These are phyloP conservation scores for Cetoscarus ocellatus DNA, from an alignment of 2,797 vertebrate species.

Conservation along the genomic window DNA sequence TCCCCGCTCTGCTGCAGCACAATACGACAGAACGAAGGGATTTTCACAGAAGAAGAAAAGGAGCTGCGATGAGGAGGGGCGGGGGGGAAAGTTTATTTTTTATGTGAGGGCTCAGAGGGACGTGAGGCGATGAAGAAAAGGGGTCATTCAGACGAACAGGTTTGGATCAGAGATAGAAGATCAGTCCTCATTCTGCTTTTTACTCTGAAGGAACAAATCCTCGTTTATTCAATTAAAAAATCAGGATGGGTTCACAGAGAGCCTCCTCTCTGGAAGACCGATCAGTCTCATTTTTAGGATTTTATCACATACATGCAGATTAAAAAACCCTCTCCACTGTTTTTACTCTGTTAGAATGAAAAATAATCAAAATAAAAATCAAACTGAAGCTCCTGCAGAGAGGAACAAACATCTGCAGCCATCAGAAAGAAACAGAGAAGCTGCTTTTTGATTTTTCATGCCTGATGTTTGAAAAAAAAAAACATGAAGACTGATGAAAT, in stretches of 20 bases:
- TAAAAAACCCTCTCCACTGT: neutral
- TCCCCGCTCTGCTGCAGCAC: slow-evolving; percentile 68
- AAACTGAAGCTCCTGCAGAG: neutral
- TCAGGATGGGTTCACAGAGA: too few relatives aligned
- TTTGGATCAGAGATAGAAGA: neutral
- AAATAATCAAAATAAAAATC: too few relatives aligned
- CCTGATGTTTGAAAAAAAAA: neutral
- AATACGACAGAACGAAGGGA: slow-evolving; percentile 79
- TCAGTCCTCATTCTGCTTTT: too few relatives aligned
- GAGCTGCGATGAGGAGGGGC: slow-evolving; percentile 13
- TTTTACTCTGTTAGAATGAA: neutral
- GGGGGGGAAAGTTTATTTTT: slow-evolving; percentile 41
- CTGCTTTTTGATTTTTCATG: neutral
- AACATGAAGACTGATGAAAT: neutral
- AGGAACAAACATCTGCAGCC: neutral
- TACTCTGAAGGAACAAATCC: too few relatives aligned
- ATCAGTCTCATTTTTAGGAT: too few relatives aligned
- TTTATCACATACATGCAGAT: neutral
- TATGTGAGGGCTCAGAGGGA: slow-evolving; percentile 20
- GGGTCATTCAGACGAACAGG: neutral
- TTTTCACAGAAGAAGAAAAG: slow-evolving; percentile 72
- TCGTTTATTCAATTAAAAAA: too few relatives aligned
- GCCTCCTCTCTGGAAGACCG: too few relatives aligned
- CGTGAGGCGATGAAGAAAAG: neutral
- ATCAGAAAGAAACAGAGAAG: neutral